Evolutionary conservation across 2,797 vertebrate genomes (phyloP).

Genomic region (Loriculus beryllinus): DNA sequence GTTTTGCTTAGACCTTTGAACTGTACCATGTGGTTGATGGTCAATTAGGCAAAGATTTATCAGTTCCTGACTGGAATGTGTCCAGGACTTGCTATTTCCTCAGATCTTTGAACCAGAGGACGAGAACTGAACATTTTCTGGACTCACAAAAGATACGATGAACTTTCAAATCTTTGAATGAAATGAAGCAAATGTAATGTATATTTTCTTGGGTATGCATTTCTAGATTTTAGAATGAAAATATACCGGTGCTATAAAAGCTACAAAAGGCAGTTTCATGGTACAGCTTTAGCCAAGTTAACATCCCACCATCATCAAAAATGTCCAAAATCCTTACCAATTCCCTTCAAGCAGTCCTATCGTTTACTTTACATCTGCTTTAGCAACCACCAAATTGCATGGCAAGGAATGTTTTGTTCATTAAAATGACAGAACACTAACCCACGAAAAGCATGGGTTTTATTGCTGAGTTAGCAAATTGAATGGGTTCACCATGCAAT

Average conservation of each 20-base stretch:
- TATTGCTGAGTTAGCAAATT: neutral
- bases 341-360: neutral
- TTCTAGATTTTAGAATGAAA: neutral
- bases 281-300: neutral
- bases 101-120: neutral
- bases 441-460: neutral
- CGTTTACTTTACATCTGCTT: neutral
- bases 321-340: neutral
- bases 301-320: neutral
- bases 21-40: conserved; percentile 14
- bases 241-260: neutral
- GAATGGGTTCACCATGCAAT: neutral
- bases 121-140: neutral
- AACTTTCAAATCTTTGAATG: neutral
- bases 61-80: neutral
- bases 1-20: conserved; percentile 49
- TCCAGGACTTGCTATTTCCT: neutral
- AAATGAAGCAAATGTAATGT: neutral
- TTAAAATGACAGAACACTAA: neutral
- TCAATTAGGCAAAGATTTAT: conserved; percentile 48
- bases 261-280: neutral
- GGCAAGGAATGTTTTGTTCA: neutral
- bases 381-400: neutral
- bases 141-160: neutral
- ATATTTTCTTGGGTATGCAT: neutral